Base-by-base conservation (phyloP, 2,797 vertebrate genomes). In the Chelmon rostratus region DNA sequence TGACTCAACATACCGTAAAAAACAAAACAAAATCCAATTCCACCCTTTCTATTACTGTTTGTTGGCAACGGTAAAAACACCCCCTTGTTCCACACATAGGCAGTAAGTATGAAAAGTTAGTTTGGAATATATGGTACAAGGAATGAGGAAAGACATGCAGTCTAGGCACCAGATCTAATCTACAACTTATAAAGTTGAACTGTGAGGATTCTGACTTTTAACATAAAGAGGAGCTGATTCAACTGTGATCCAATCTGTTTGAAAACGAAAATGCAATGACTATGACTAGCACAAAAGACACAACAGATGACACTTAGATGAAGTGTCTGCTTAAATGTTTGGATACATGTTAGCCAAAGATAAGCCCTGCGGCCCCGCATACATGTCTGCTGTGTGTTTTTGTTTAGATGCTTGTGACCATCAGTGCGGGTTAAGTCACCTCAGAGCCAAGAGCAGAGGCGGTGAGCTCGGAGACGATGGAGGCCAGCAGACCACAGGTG, bases 401-500 rank as follows among this genome's bases (percentile, higher is more conserved):
- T 62, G 8, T 33, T 37, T 23, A 6, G 31, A 38, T 54, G 54
- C 15, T 37, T 46, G 18, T 42, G 9, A 33, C 54, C 10, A 15
- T 37, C 21, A 5, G n/a, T 1, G 53, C n/a, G 56, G 40, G 2
- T 16, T 21, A 42, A 31, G 18, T 81, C 94, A 99, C 98, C 97
- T 99, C 98, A 28, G 98, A 99, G 76, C 98, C 98, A 67, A 99
- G 94, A 13, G 98, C 98, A 0, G 98, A 99, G 16, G 98, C 98
- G 0, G 98, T 99, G 76, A 99, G 97, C 77, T 99, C 98, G 56
- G 98, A 99, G 75, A 99, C 98, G 11, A 99, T 98, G 81, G 98
- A 99, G 67, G 98, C 98, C 88, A 99, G 95, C 35, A 99, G 88
- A 1, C 98, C 98, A 46, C 98, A 99, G 54, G 98, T 99, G 90